Evolutionary conservation across 2,888 invertebrate species (phyloP).

Genomic region (Girardia tigrina): DNA sequence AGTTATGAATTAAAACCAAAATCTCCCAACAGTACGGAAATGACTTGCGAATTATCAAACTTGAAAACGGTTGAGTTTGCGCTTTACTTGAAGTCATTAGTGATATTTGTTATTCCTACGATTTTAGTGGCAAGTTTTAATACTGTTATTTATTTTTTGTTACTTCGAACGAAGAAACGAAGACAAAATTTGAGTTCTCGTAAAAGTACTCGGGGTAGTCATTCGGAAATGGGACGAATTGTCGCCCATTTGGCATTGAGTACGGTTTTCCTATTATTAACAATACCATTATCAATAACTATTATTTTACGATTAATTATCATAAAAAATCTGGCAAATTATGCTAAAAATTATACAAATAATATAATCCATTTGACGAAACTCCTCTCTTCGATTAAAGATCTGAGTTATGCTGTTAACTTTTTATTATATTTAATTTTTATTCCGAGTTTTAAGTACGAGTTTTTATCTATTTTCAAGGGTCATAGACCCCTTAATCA

Average conservation of each 20-base stretch:
- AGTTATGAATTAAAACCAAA: background rate
- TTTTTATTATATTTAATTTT: conserved; percentile 37
- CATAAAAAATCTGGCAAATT: background rate
- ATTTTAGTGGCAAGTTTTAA: conserved; percentile 26
- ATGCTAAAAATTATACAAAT: background rate
- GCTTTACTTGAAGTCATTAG: conserved; percentile 28
- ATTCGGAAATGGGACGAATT: conserved; percentile 30
- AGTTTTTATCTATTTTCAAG: conserved; percentile 27
- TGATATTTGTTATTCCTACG: conserved; percentile 29
- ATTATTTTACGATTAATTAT: conserved; percentile 28
- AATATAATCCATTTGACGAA: conserved; percentile 32
- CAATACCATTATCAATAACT: conserved; percentile 31
- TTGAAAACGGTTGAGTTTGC: conserved; percentile 10
- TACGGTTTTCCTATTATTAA: conserved; percentile 32
- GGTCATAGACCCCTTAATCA: background rate
- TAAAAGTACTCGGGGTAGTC: conserved; percentile 14
- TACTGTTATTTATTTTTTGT: conserved; percentile 15
- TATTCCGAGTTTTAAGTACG: conserved; percentile 29
- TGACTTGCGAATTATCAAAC: background rate
- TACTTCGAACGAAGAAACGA: conserved; percentile 24
- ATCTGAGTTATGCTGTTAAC: conserved; percentile 36
- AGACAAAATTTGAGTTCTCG: background rate
- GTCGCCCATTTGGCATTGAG: conserved; percentile 35
- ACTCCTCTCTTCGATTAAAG: conserved; percentile 36
- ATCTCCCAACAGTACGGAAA: background rate